Percentiles rank a stretch among this genome's conserved stretches.
Evolutionary conservation across 2,797 vertebrate species (phyloP).

Genomic region (Neosalanx taihuensis): DNA sequence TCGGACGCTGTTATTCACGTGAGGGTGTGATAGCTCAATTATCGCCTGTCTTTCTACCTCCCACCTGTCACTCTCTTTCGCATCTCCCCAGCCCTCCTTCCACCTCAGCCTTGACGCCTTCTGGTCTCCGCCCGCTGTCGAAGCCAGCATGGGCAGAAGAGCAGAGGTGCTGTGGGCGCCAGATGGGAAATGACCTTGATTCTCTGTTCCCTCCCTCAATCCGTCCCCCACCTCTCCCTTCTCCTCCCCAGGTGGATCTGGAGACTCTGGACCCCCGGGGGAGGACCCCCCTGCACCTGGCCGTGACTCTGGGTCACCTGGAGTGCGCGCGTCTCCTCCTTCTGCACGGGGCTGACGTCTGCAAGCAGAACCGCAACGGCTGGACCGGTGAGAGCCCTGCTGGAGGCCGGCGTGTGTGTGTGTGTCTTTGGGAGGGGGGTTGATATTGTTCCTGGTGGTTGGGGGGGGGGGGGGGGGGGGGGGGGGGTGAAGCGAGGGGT

Average conservation of each 20-base stretch:
- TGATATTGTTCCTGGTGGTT: no score
- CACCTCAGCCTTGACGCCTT: background rate
- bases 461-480: no score
- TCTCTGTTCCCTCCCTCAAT: background rate
- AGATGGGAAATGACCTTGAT: background rate
- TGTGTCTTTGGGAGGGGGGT: no score
- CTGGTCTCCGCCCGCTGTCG: background rate
- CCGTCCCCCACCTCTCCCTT: background rate
- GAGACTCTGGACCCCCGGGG: slow-evolving; percentile 91
- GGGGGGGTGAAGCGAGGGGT: background rate
- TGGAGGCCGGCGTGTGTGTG: slow-evolving; percentile 4
- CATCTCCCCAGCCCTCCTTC: background rate
- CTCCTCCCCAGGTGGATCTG: slow-evolving; percentile 76
- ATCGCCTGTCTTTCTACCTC: slow-evolving; percentile 44
- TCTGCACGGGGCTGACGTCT: slow-evolving; percentile 87
- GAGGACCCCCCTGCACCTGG: slow-evolving; percentile 91
- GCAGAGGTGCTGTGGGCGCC: background rate
- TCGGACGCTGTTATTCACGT: background rate
- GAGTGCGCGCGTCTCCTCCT: slow-evolving; percentile 89
- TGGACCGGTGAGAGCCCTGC: slow-evolving; percentile 84
- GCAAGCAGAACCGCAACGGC: slow-evolving; percentile 92
- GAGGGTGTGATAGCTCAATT: slow-evolving; percentile 50
- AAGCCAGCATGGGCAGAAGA: background rate
- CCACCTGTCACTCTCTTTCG: background rate
- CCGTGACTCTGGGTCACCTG: slow-evolving; percentile 88